These are phyloP conservation scores for Takifugu flavidus DNA, from an alignment of 2,113 vertebrate species.

Conservation along the genomic window DNA sequence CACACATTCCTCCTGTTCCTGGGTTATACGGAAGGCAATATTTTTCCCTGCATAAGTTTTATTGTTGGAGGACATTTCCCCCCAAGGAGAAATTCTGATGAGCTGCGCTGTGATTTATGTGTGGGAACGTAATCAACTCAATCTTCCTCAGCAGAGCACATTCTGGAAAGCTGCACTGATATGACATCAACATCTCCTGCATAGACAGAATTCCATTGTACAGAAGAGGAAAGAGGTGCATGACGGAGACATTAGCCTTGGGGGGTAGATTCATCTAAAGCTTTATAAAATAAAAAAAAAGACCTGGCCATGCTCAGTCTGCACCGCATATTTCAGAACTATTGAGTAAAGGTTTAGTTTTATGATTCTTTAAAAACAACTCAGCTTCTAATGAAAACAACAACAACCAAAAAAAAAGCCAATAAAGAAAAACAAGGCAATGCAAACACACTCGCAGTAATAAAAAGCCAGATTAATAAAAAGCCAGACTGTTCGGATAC, in stretches of 20 bases:
- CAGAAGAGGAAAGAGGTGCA: slow-evolving; percentile 1
- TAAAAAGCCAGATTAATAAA: slow-evolving; percentile 58
- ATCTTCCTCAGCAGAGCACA: not conserved
- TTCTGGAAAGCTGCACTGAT: slow-evolving; percentile 12
- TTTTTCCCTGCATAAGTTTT: slow-evolving; percentile 6
- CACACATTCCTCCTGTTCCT: not conserved
- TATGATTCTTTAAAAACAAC: not conserved
- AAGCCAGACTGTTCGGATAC: slow-evolving; percentile 54
- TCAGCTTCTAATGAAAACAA: not conserved
- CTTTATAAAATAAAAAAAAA: not conserved
- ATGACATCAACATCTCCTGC: slow-evolving; percentile 10
- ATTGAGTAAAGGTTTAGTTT: not conserved
- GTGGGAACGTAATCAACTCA: slow-evolving; percentile 19
- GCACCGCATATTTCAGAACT: not conserved
- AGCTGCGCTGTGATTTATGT: slow-evolving; percentile 37
- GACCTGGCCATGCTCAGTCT: slow-evolving; percentile 11
- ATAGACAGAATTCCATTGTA: not conserved
- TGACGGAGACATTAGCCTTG: slow-evolving; percentile 8
- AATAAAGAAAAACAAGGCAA: not conserved
- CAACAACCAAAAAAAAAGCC: not conserved
- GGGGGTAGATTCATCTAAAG: slow-evolving; percentile 2
- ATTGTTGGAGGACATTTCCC: slow-evolving; percentile 18
- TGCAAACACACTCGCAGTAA: slow-evolving; percentile 29
- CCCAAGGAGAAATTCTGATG: slow-evolving; percentile 21
- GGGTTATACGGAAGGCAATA: slow-evolving; percentile 3